Conservation (phyloP, 2,888 invertebrate species). For the Microplitis deprimator region DNA sequence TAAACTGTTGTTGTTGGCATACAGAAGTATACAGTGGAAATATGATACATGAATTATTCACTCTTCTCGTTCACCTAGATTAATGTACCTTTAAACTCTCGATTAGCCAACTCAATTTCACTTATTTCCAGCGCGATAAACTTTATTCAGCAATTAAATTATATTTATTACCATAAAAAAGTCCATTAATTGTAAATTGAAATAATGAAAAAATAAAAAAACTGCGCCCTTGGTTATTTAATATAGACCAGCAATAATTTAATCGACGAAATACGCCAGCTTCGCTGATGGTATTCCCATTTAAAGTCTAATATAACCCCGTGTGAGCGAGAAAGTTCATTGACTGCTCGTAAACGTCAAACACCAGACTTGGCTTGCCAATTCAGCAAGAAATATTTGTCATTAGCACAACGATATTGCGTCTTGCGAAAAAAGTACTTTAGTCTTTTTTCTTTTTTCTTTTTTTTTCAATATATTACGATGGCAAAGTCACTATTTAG, state of each 20-base stretch:
- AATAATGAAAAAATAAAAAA: neutral
- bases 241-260: neutral
- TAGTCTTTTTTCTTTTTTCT: neutral
- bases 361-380: conserved; percentile 1
- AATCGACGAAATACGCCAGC: neutral
- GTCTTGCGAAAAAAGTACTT: neutral
- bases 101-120: neutral
- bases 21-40: conserved; percentile 2
- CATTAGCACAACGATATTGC: neutral
- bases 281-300: conserved; percentile 8
- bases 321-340: neutral
- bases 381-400: neutral
- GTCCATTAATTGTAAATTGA: neutral
- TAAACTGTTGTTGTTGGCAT: conserved; percentile 1
- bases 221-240: neutral
- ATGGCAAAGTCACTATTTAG: neutral
- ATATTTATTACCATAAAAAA: neutral
- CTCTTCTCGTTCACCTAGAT: neutral
- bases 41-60: conserved; percentile 3
- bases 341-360: conserved; percentile 1
- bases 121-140: neutral
- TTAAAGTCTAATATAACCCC: neutral
- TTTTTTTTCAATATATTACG: neutral
- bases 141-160: neutral
- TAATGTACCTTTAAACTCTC: neutral